Conservation (phyloP, 2,888 invertebrate species). For the Callinectes sapidus region DNA sequence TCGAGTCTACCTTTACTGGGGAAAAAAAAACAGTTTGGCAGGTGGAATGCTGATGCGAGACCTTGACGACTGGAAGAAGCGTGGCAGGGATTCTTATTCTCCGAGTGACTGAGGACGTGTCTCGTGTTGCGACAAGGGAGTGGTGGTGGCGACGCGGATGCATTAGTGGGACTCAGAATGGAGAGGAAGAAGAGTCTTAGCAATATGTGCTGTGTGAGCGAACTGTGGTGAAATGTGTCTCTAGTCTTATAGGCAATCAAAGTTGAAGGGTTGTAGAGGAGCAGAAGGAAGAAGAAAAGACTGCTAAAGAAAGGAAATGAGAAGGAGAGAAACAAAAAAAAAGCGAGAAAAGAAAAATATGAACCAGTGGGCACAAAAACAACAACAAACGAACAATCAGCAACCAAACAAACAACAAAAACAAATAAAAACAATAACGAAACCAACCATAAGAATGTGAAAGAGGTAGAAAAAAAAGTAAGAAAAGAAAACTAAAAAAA, state of each 20-base stretch:
- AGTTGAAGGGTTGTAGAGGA: neutral
- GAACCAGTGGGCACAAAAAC: neutral
- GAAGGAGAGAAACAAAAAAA: neutral
- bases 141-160: neutral
- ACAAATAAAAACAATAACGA: neutral
- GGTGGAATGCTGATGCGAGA: slow-evolving; percentile 14
- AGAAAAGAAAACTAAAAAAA: neutral
- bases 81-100: neutral
- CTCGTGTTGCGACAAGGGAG: neutral
- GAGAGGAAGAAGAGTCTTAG: neutral
- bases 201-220: neutral
- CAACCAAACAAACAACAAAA: neutral
- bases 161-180: neutral
- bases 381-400: too few species aligned
- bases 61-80: slow-evolving; percentile 5
- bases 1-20: neutral
- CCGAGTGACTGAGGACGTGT: neutral
- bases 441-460: neutral
- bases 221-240: neutral
- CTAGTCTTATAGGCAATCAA: neutral
- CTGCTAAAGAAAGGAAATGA: neutral
- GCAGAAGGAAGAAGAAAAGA: neutral
- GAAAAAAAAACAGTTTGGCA: neutral
- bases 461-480: neutral
- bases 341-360: neutral